Evolutionary conservation across 2,113 vertebrate genomes (phyloP), one percentile per base, ranked within the genome.

Genomic region (Stercorarius parasiticus): DNA sequence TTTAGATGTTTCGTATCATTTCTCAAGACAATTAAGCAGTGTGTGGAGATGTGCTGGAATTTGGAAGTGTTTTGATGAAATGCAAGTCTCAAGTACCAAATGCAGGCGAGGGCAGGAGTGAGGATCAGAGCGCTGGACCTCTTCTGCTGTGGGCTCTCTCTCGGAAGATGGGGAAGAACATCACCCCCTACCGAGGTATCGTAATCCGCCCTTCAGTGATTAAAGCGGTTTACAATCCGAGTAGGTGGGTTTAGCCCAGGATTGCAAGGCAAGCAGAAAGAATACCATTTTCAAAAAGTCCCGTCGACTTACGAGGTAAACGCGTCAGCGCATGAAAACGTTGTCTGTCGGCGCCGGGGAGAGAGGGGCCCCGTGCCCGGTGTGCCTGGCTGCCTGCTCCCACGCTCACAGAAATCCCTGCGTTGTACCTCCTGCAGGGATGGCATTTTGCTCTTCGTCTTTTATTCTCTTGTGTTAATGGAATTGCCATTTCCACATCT

Each of bases 321-420:
- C 15, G 32, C 20, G 4, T 38, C 26, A 5, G 30, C 8, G n/a
- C 30, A 4, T 9, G 36, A 10, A 5, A 2, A 22, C 6, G 12
- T 6, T 47, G 16, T 16, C 18, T 38, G 38, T 32, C 15, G 12
- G 3, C 0, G 2, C 6, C 23, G 38, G 67, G 55, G 25, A 5
- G 56, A 38, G 73, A 36, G 53, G 3, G 52, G 27, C 29, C 47
- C 43, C 0, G 6, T 29, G 50, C 77, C 27, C 3, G 5, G 1
- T 4, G 14, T 8, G 11, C 25, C 20, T 3, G 47, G 1, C 40
- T 19, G 30, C 20, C 27, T 6, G 30, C 71, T 26, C 27, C 10
- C 38, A 3, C 1, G 2, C 55, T 22, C 20, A 3, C 4, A 21
- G 45, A 15, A 32, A 23, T 38, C 6, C 38, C 4, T 8, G 11